phyloP scores from a whole-genome alignment of 2,113 vertebrate species.

The Spilogale gracilis region DNA sequence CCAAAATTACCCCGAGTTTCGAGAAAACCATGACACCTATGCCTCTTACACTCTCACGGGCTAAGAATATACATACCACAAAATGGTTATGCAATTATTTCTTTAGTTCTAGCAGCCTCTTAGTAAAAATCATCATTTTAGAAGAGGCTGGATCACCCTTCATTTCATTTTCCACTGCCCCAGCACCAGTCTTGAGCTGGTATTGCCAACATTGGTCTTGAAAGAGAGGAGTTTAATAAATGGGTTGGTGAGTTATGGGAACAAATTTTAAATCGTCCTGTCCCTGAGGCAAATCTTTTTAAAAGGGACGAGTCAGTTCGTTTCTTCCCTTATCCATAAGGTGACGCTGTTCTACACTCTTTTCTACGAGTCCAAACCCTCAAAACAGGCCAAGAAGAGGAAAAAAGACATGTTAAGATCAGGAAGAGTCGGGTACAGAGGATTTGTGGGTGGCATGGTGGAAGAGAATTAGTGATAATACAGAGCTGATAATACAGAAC shows the following conservation, averaged over 20 bases:
- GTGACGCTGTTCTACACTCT: slow-evolving; percentile 14
- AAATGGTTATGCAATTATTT: not conserved
- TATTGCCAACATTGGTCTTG: not conserved
- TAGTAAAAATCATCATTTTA: slow-evolving; percentile 18
- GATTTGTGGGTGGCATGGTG: not conserved
- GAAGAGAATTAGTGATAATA: not conserved
- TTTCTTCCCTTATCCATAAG: slow-evolving; percentile 14
- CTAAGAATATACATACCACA: not conserved
- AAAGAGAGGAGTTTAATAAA: not conserved
- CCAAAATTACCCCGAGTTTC: not conserved
- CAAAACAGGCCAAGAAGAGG: not conserved
- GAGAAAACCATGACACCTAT: not conserved
- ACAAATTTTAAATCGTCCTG: not conserved
- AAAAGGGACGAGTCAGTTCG: not conserved
- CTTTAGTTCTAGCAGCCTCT: not conserved
- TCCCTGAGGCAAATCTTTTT: not conserved
- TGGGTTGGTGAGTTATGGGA: not conserved
- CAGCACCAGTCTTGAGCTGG: not conserved
- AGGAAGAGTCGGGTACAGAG: not conserved
- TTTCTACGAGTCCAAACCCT: not conserved
- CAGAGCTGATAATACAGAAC: not conserved
- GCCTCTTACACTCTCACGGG: not conserved
- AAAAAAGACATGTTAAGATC: not conserved
- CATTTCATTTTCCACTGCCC: not conserved
- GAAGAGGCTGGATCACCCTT: not conserved